Evolutionary conservation across 2,888 invertebrate genomes (phyloP).

Genomic region (Stenodera caucasica): DNA sequence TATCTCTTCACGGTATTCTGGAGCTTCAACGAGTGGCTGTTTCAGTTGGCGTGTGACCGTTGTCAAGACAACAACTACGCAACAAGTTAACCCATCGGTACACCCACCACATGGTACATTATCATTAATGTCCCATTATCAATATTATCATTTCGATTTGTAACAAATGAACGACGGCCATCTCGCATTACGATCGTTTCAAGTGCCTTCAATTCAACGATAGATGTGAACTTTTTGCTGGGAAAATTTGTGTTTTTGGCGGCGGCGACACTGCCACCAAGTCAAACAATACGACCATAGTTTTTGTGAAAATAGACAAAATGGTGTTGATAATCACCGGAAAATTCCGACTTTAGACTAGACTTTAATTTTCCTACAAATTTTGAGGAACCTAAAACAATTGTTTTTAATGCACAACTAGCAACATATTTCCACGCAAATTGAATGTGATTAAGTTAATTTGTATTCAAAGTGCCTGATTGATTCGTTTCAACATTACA

Average conservation of each 20-base stretch:
- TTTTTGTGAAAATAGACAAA: too few relatives aligned
- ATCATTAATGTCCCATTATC: too few relatives aligned
- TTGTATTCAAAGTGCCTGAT: constrained; percentile 38
- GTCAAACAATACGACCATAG: too few relatives aligned
- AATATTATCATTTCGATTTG: too few relatives aligned
- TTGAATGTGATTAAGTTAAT: constrained; percentile 44
- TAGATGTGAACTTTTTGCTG: too few relatives aligned
- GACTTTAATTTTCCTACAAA: too few relatives aligned
- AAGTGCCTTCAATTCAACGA: constrained; percentile 16
- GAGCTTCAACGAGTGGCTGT: constrained; percentile 32
- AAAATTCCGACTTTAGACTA: too few relatives aligned
- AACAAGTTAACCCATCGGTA: constrained; percentile 42
- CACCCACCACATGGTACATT: constrained; percentile 47
- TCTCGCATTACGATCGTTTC: constrained; percentile 16
- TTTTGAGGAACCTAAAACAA: not conserved
- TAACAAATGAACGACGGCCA: too few relatives aligned
- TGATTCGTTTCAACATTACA: constrained; percentile 7
- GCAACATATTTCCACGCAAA: constrained; percentile 40
- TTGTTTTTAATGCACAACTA: constrained; percentile 38
- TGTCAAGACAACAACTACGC: constrained; percentile 47
- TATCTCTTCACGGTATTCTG: constrained; percentile 42
- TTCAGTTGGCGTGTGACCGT: constrained; percentile 52
- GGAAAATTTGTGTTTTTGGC: too few relatives aligned
- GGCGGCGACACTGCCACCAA: too few relatives aligned
- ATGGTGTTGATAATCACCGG: too few relatives aligned